Conservation (phyloP, 92 coral and sea anemone species). For the Phenganax subtilis region DNA sequence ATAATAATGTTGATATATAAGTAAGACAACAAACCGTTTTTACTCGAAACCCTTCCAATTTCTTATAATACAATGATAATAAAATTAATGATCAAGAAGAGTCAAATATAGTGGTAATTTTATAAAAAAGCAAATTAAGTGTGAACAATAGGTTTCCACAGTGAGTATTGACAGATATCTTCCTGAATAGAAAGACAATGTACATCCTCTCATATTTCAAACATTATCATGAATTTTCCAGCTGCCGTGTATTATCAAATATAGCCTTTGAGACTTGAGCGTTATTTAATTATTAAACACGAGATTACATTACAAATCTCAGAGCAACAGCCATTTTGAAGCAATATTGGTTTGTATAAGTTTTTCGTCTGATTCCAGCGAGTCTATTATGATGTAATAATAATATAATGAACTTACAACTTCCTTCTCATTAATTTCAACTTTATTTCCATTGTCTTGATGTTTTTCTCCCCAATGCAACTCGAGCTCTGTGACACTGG, state of each 20-base stretch:
- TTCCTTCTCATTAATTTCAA: constrained; percentile 40
- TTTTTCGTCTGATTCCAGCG: background rate
- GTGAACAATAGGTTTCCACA: background rate
- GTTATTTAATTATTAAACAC: too few relatives aligned
- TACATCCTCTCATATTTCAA: constrained; percentile 8
- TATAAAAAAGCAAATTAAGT: background rate
- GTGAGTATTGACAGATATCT: background rate
- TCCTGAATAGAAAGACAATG: background rate
- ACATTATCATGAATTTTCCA: background rate
- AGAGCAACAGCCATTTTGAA: too few relatives aligned
- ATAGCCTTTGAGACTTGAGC: background rate
- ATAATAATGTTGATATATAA: too few relatives aligned
- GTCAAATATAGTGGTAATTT: background rate
- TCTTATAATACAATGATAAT: background rate
- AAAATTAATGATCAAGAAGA: background rate
- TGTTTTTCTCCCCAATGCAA: constrained; percentile 81
- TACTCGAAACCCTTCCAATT: too few relatives aligned
- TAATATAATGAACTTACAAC: constrained; percentile 1
- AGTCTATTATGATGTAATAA: background rate
- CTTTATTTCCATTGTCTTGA: constrained; percentile 34
- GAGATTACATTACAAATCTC: background rate
- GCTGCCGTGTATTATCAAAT: background rate
- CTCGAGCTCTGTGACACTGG: constrained; percentile 68
- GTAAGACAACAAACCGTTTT: too few relatives aligned
- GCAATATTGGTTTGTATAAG: background rate